These are phyloP conservation scores for Leptinotarsa lineolata DNA, from an alignment of 1,140 invertebrate species.

Conservation along the genomic window DNA sequence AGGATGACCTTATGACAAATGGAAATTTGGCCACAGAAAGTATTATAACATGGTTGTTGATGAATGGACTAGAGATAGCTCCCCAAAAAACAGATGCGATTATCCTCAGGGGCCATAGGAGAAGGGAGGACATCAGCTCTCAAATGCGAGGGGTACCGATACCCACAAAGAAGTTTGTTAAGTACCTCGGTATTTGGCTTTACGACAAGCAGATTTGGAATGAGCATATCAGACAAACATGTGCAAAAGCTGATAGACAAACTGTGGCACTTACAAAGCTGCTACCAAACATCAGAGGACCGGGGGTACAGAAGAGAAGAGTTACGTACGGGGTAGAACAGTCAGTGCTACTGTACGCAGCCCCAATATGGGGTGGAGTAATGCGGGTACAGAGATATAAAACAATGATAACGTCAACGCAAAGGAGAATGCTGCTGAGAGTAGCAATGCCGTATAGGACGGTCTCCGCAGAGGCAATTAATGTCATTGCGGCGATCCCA, in stretches of 20 bases:
- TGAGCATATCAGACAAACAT: slow-evolving; percentile 10
- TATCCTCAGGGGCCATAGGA: not conserved
- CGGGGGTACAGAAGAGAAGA: not conserved
- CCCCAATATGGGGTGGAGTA: slow-evolving; percentile 27
- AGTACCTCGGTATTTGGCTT: slow-evolving; percentile 2
- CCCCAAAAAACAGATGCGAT: slow-evolving; percentile 14
- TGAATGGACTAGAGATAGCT: slow-evolving; percentile 9
- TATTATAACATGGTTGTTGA: slow-evolving; percentile 5
- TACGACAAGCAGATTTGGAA: not conserved
- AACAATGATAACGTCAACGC: slow-evolving; percentile 1
- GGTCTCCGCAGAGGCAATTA: too few species aligned
- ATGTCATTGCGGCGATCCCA: slow-evolving; percentile 33
- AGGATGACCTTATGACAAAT: not conserved
- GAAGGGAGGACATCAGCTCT: not conserved
- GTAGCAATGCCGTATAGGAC: slow-evolving; percentile 37
- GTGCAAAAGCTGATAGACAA: not conserved
- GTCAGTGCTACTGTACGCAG: slow-evolving; percentile 29
- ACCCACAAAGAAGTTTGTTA: slow-evolving; percentile 2
- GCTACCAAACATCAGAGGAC: not conserved
- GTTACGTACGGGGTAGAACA: not conserved
- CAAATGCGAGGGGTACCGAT: slow-evolving; percentile 8
- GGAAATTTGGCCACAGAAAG: not conserved
- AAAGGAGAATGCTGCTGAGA: slow-evolving; percentile 25
- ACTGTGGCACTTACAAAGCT: not conserved
- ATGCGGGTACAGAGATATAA: slow-evolving; percentile 10